A percentile compares a stretch with the other conserved stretches of the same genome.
phyloP scores from a whole-genome alignment of 2,113 vertebrate species.

The Pionites leucogaster region DNA sequence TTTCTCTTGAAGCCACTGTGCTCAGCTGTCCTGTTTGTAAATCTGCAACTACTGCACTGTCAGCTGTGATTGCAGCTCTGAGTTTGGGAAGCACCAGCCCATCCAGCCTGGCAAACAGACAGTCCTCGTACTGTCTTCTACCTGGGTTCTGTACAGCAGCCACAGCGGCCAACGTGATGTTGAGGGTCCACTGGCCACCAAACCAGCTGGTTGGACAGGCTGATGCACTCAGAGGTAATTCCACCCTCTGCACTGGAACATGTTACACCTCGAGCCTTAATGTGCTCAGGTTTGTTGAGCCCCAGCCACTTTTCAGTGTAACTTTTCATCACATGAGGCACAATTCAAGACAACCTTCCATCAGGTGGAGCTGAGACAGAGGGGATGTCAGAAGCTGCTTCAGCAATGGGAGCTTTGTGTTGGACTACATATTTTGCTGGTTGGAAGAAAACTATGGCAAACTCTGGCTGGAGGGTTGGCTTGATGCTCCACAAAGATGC shows the following conservation, averaged over 20 bases:
- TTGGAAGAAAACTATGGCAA: background rate
- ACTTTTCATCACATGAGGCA: slow-evolving; percentile 43
- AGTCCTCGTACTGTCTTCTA: accelerated
- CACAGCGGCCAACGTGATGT: background rate
- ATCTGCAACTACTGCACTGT: background rate
- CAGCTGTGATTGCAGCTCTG: background rate
- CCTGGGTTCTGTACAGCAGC: accelerated
- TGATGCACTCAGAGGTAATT: background rate
- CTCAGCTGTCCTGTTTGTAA: accelerated
- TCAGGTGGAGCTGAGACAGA: background rate
- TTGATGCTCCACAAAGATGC: background rate
- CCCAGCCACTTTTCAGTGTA: slow-evolving; percentile 40
- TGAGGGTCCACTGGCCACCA: slow-evolving; percentile 43
- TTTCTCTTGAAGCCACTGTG: background rate
- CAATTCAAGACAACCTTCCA: background rate
- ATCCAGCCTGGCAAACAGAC: background rate
- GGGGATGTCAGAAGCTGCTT: background rate
- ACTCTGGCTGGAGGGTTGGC: background rate
- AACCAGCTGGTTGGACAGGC: slow-evolving; percentile 49
- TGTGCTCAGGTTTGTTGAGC: slow-evolving; percentile 46
- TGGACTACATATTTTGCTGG: background rate
- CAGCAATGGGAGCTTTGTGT: slow-evolving; percentile 19
- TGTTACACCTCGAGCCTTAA: slow-evolving; percentile 19
- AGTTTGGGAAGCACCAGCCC: background rate
- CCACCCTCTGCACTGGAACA: slow-evolving; percentile 39